These are phyloP conservation scores for Galeruca laticollis DNA, from an alignment of 2,888 invertebrate species.

Conservation along the genomic window DNA sequence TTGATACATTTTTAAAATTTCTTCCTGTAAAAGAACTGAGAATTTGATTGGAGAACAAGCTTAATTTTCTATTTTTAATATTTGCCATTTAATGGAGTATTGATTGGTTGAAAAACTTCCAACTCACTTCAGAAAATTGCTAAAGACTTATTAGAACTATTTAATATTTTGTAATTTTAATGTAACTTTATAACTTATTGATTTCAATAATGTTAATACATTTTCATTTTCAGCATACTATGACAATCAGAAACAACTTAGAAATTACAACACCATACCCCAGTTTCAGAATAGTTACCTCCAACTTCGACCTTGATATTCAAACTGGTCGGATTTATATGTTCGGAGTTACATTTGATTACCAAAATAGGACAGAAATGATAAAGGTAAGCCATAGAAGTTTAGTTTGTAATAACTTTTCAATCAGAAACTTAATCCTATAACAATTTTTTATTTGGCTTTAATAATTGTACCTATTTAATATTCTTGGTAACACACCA, in stretches of 20 bases:
- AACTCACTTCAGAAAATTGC: background rate
- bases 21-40: background rate
- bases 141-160: background rate
- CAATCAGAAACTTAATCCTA: background rate
- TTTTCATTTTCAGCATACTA: conserved; percentile 62
- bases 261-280: conserved; percentile 71
- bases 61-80: background rate
- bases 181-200: background rate
- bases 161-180: background rate
- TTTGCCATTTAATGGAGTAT: background rate
- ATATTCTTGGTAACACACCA: background rate
- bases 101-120: background rate
- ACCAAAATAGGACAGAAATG: conserved; percentile 65
- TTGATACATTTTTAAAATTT: background rate
- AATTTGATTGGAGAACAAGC: background rate
- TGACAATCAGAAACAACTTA: conserved; percentile 71
- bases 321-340: conserved; percentile 66
- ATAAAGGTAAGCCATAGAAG: conserved; percentile 62
- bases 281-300: conserved; percentile 67
- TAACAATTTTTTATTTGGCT: background rate
- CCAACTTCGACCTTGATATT: conserved; percentile 68
- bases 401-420: background rate
- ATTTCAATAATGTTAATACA: background rate
- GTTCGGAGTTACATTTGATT: conserved; percentile 67
- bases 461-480: background rate